phyloP scores from a whole-genome alignment of 1,140 invertebrate species.

The Lucilia sericata region DNA sequence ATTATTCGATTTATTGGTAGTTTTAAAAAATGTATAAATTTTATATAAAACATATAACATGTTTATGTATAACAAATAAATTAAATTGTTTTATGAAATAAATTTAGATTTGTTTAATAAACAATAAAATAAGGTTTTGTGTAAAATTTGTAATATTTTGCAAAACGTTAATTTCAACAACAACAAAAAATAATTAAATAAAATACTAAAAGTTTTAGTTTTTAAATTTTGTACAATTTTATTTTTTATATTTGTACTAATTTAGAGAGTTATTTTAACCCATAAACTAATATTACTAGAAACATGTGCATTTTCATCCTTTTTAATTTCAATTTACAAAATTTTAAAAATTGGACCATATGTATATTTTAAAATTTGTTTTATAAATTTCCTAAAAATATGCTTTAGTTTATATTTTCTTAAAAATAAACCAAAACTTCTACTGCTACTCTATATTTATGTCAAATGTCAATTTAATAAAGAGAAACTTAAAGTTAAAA shows the following conservation, averaged over 20 bases:
- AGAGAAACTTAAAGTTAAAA: conserved; percentile 8
- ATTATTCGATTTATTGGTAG: too few species aligned
- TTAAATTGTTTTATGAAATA: not conserved
- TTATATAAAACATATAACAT: conserved; percentile 12
- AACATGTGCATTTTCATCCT: too few species aligned
- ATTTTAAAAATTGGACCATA: not conserved
- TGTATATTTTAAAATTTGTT: not conserved
- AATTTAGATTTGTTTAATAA: not conserved
- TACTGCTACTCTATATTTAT: not conserved
- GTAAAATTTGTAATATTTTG: too few species aligned
- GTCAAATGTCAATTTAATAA: not conserved
- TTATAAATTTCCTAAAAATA: not conserved
- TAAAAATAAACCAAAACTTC: not conserved
- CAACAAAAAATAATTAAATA: not conserved
- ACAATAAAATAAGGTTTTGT: not conserved
- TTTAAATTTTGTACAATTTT: not conserved
- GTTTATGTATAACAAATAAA: conserved; percentile 6
- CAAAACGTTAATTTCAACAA: too few species aligned
- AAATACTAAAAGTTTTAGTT: not conserved
- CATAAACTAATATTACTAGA: too few species aligned
- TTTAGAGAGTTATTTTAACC: too few species aligned
- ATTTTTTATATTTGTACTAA: too few species aligned
- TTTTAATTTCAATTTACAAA: not conserved
- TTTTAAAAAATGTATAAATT: not conserved
- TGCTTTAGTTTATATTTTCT: not conserved